Conservation (phyloP, 2,113 vertebrate genomes). For the Gymnorhina tibicen region DNA sequence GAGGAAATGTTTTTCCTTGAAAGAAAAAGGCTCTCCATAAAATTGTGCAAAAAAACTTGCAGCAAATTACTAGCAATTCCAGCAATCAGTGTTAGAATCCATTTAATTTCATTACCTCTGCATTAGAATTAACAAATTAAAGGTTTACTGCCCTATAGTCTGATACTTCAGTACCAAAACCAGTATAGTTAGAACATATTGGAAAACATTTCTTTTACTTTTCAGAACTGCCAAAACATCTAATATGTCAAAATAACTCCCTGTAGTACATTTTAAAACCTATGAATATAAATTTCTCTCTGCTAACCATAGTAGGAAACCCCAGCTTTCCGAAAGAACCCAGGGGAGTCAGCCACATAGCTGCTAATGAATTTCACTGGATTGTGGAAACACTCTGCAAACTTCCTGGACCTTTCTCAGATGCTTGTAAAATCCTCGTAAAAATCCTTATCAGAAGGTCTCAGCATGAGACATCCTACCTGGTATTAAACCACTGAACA, state of each 20-base stretch:
- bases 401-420: neutral
- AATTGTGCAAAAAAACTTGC: neutral
- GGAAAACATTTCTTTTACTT: neutral
- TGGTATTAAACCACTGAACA: neutral
- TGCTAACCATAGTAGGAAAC: neutral
- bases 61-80: neutral
- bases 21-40: neutral
- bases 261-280: neutral
- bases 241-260: neutral
- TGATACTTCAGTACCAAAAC: neutral
- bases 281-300: neutral
- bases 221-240: neutral
- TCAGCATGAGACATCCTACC: neutral
- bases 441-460: neutral
- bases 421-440: neutral
- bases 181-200: neutral
- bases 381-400: neutral
- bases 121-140: neutral
- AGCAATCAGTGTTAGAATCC: neutral
- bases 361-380: neutral
- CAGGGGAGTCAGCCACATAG: neutral
- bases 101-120: neutral
- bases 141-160: neutral
- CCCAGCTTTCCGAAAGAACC: neutral
- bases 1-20: neutral